Base-by-base conservation (phyloP, 2,113 vertebrate genomes). In the Prionailurus bengalensis region DNA sequence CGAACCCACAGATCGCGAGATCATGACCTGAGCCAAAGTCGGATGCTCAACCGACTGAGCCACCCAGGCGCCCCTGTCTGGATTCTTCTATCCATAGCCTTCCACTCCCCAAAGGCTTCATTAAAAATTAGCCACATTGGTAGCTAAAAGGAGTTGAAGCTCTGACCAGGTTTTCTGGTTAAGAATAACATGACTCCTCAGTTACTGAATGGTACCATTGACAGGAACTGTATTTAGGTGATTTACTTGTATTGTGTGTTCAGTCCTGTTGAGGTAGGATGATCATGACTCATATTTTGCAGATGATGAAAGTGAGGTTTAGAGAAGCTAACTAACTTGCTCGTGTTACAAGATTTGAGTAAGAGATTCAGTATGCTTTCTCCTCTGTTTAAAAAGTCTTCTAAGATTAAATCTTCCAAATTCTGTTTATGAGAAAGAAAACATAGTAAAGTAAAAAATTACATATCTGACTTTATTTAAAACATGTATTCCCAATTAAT, bases 161-260 rank as follows among this genome's bases (percentile, higher is more conserved):
- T 92, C 29, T 94, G 27, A 83, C 39, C 27, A 65, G 84, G 25
- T 85, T 84, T 94, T 92, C 66, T 76, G 58, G 15, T 94, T 82
- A 92, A 51, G 81, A 85, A 33, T 53, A 89, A 48, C 71, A 12
- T 63, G 53, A 51, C 6, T 70, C 5, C 70, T 85, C 23, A 36
- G 11, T 90, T 84, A 70, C 31, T 45, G 45, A 88, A 45, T 93
- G 65, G 4, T 55, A 51, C 27, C 16, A 21, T 89, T 88, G 70
- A 58, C 29, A 48, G 53, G 48, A 15, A 51, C 14, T 92, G 5
- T 51, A 33, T 42, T 95, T 86, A 85, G 23, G 42, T 74, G n/a
- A 39, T 86, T 74, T 81, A 63, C 9, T 27, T 85, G 29, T 95
- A 14, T 78, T 85, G 31, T 79, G 19, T 78, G 82, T 8, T 42